Evolutionary conservation across 2,113 vertebrate species (phyloP), one percentile per base, ranked within the genome.

Genomic region (Deroptyus accipitrinus): DNA sequence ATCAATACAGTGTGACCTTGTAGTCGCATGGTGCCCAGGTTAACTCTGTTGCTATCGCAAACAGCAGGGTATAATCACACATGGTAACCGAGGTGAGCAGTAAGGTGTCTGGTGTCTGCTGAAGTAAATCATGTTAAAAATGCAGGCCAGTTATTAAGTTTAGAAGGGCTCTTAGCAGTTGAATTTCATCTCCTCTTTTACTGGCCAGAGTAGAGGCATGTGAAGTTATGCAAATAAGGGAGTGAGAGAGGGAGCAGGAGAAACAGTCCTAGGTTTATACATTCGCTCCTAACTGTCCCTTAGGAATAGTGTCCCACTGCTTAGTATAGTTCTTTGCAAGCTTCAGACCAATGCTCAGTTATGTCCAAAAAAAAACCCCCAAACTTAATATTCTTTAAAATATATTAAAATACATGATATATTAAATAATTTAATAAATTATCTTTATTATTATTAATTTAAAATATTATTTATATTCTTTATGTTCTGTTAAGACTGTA

Each of bases 281-380:
- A 8, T 41, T 44, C 1, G 2, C 23, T 52, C 24, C 25, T 14
- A 3, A 8, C n/a, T 63, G 30, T 17, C 48, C 42, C 30, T 23
- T 23, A 16, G 66, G 41, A 57, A 7, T 23, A 13, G 12, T 7
- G 4, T 39, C 51, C 57, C 0, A 0, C 12, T 46, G 68, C n/a
- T 48, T 28, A 8, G 22, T 11, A 0, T 18, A 10, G n/a, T 62
- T 18, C 30, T 68, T 39, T 11, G 46, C 20, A 44, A 51, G 49
- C 42, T 30, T 70, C 35, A 12, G 62, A 19, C 14, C 63, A 64
- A 4, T 24, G 18, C 27, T 39, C 35, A 8, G 35, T 49, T 37
- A 20, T 24, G 33, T 16, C 55, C 7, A 11, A 35, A 33, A 33
- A 57, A 9, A 3, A 5, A 3, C 1, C 3, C 31, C 55, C 55